Evolutionary conservation across 2,888 invertebrate genomes (phyloP).

Genomic region (Polydesmus complanatus): DNA sequence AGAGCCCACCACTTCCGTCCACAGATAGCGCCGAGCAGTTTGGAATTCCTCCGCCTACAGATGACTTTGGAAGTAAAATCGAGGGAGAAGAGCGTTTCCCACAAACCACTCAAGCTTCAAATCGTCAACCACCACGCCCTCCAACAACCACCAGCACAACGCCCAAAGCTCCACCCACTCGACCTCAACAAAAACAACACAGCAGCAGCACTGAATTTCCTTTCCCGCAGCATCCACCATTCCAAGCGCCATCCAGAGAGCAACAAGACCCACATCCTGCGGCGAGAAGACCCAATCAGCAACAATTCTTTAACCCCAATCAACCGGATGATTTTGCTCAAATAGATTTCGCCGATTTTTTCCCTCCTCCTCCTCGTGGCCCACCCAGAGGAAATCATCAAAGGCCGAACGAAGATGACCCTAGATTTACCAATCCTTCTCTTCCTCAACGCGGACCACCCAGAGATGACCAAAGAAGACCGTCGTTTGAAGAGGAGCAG

Average conservation of each 20-base stretch:
- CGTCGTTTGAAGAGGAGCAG: too few species aligned
- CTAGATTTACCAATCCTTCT: too few species aligned
- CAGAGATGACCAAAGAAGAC: too few species aligned
- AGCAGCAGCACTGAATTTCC: background rate
- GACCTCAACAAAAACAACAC: background rate
- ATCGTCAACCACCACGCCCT: background rate
- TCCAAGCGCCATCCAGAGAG: background rate
- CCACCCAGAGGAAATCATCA: too few species aligned
- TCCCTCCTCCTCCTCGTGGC: background rate
- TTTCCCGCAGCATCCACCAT: background rate
- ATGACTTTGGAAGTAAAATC: slow-evolving; percentile 12
- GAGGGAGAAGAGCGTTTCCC: background rate
- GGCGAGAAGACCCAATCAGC: background rate
- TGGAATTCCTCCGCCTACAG: slow-evolving; percentile 8
- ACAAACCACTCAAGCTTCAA: background rate
- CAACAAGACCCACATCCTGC: background rate
- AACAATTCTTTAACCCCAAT: too few species aligned
- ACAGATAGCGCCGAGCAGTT: slow-evolving; percentile 3
- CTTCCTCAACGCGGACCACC: too few species aligned
- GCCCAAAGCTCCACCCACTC: background rate
- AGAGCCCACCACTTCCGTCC: background rate
- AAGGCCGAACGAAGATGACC: too few species aligned
- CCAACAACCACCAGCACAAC: background rate
- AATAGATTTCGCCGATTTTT: background rate
- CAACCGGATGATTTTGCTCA: background rate